Evolutionary conservation across 2,888 invertebrate species (phyloP).

Genomic region (Caenorhabditis virilis): DNA sequence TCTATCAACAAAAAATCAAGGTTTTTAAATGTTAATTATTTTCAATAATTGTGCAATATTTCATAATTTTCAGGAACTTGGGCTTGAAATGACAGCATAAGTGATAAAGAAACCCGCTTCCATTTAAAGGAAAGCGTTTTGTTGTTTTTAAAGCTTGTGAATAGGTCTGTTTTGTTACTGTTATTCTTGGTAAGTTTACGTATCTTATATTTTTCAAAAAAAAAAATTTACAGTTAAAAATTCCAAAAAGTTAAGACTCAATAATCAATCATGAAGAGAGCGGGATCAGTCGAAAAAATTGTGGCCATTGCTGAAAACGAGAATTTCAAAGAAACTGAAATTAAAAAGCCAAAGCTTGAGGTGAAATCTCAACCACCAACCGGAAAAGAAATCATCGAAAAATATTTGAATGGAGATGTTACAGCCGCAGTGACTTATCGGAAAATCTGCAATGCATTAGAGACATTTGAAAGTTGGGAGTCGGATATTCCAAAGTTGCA

Average conservation of each 20-base stretch:
- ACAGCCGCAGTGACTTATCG: constrained; percentile 38
- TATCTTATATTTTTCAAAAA: too few relatives aligned
- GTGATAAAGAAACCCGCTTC: constrained; percentile 31
- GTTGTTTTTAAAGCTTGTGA: constrained; percentile 19
- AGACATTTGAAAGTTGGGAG: constrained; percentile 43
- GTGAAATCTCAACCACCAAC: constrained; percentile 22
- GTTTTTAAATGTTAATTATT: neutral
- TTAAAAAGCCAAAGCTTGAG: neutral
- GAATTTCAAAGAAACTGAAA: neutral
- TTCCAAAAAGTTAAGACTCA: neutral
- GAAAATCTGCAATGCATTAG: constrained; percentile 52
- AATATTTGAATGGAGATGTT: constrained; percentile 45
- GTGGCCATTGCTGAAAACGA: too few relatives aligned
- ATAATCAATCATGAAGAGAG: neutral
- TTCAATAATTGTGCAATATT: constrained; percentile 10
- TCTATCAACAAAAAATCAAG: neutral
- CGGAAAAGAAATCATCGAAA: constrained; percentile 28
- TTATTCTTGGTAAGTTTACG: too few relatives aligned
- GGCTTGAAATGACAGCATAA: constrained; percentile 44
- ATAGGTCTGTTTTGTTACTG: neutral
- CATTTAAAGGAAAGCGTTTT: constrained; percentile 32
- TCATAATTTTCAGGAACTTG: constrained; percentile 36
- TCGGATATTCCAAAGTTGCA: constrained; percentile 38
- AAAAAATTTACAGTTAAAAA: neutral
- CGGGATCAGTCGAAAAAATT: too few relatives aligned